phyloP scores from a whole-genome alignment of 2,113 vertebrate genomes.

The Microtus richardsoni region DNA sequence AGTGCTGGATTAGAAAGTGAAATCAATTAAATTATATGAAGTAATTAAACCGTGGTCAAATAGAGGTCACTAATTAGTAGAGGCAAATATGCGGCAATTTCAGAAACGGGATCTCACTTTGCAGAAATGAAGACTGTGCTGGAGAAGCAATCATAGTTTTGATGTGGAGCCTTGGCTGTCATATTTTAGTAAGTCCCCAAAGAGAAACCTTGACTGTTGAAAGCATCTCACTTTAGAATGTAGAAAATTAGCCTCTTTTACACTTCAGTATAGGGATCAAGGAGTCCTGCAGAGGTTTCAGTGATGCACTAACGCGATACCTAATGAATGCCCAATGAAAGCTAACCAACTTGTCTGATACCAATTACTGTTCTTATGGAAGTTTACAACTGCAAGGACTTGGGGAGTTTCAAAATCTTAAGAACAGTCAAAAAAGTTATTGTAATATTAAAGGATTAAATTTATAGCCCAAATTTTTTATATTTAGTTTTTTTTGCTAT shows the following conservation, averaged over 20 bases:
- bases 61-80: neutral
- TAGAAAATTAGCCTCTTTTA: neutral
- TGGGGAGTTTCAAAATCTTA: neutral
- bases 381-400: neutral
- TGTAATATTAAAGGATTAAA: neutral
- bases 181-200: neutral
- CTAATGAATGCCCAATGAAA: neutral
- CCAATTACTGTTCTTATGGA: neutral
- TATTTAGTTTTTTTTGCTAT: neutral
- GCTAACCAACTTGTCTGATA: neutral
- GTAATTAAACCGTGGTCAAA: constrained; percentile 2
- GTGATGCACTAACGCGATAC: neutral
- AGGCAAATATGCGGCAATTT: neutral
- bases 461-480: neutral
- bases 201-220: neutral
- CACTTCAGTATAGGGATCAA: neutral
- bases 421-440: neutral
- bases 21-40: constrained; percentile 31
- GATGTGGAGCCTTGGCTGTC: neutral
- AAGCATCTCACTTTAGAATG: neutral
- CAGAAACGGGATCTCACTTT: neutral
- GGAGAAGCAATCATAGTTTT: neutral
- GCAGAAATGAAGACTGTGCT: neutral
- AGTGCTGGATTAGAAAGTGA: neutral
- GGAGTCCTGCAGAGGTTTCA: neutral